phyloP scores from a whole-genome alignment of 92 coral and sea anemone species.

The Zoanthus sansibaricus region DNA sequence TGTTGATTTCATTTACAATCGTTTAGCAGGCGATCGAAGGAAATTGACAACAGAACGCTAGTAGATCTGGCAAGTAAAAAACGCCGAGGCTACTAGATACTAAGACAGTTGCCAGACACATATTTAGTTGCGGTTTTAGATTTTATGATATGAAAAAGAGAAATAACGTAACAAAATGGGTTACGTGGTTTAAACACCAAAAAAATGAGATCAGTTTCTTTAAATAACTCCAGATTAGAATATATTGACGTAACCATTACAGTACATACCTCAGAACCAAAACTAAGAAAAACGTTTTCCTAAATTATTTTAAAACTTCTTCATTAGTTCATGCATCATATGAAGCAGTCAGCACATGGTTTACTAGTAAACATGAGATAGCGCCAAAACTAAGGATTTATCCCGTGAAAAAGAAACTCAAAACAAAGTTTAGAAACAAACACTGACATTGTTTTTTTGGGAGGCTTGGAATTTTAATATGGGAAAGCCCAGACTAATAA shows the following conservation, averaged over 20 bases:
- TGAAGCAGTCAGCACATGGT: too few relatives aligned
- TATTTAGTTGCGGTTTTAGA: conserved; percentile 28
- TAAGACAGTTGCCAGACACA: not conserved
- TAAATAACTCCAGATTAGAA: not conserved
- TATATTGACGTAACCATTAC: not conserved
- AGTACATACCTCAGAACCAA: not conserved
- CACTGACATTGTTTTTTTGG: not conserved
- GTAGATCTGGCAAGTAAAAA: not conserved
- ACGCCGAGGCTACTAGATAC: not conserved
- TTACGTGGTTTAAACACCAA: not conserved
- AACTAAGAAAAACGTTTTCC: not conserved
- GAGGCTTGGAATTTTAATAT: conserved; percentile 1
- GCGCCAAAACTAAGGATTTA: too few relatives aligned
- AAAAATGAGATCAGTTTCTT: not conserved
- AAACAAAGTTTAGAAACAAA: not conserved
- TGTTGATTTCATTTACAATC: conserved; percentile 7
- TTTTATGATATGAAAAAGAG: not conserved
- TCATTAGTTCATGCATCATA: not conserved
- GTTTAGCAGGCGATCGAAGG: not conserved
- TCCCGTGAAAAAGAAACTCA: not conserved
- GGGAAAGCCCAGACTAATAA: not conserved
- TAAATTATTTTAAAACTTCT: not conserved
- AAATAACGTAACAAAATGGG: not conserved
- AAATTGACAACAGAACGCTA: not conserved
- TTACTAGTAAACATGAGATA: too few relatives aligned